Base-by-base conservation (phyloP, 2,113 vertebrate species). In the Oryzias celebensis region DNA sequence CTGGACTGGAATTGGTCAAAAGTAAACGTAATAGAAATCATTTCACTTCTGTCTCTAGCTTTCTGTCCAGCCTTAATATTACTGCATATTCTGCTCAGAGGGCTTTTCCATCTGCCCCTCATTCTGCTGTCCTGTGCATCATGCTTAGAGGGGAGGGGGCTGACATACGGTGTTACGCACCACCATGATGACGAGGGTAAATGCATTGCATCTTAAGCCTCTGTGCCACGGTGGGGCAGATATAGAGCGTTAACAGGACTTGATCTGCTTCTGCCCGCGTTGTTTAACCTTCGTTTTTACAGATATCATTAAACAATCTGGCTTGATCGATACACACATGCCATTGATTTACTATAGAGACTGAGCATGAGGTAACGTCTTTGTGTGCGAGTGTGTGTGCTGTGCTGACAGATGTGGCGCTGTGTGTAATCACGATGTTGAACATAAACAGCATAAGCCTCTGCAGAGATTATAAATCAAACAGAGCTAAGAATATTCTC, bases 371-470 rank as follows among this genome's bases (percentile, higher is more conserved):
- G 20, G 14, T 69, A 72, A 72, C 50, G 47, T 41, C 16, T 48
- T 51, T 62, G 58, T 71, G 53, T 41, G 16, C 43, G 54, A 24
- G 55, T 53, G 65, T 55, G 53, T 15, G 51, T 49, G 18, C 56
- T 3, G 45, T 24, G 62, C 2, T 53, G 68, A 48, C 65, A 77
- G 75, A 72, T 79, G 82, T 79, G 71, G 47, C 44, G 54, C 63
- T 45, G 22, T 62, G 65, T 58, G 49, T 57, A 57, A 83, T 82
- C 73, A 42, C 46, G 23, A 7, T 42, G 68, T 44, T 73, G 52
- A 77, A 65, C 75, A 78, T 83, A 83, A 85, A 81, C 75, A 75
- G 42, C 44, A 41, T 55, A 42, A 72, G 55, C 59, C 46, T 22
- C 5, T 5, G 52, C 59, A 44, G 36, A 68, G 52, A 58, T 42